Conservation (phyloP, 1,140 invertebrate genomes). For the Charaxes varanes region DNA sequence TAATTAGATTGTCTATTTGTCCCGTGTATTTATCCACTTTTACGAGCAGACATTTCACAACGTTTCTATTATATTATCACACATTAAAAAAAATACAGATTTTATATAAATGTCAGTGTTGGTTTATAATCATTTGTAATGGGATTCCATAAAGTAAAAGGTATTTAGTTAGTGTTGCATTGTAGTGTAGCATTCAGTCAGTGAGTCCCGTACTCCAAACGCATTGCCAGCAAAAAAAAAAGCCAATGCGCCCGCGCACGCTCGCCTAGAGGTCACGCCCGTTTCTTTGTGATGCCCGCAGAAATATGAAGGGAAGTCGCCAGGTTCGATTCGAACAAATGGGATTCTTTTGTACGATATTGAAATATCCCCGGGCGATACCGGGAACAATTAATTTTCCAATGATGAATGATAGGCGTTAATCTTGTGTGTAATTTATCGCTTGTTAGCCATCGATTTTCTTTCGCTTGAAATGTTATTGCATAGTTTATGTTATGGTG, state of each 20-base stretch:
- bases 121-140: too few relatives aligned
- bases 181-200: too few relatives aligned
- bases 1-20: too few relatives aligned
- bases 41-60: too few relatives aligned
- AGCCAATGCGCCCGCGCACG: constrained; percentile 33
- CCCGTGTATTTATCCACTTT: too few relatives aligned
- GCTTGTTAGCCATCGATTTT: constrained; percentile 41
- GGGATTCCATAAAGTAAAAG: too few relatives aligned
- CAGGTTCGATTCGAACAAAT: constrained; percentile 47
- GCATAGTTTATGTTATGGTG: neutral
- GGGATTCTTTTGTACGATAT: constrained; percentile 60
- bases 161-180: too few relatives aligned
- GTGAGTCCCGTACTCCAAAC: too few relatives aligned
- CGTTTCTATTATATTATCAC: too few relatives aligned
- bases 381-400: constrained; percentile 49
- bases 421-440: constrained; percentile 50
- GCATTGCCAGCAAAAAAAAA: too few relatives aligned
- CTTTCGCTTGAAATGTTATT: constrained; percentile 33
- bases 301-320: constrained; percentile 60
- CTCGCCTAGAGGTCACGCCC: constrained; percentile 53
- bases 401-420: constrained; percentile 52
- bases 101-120: too few relatives aligned
- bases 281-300: constrained; percentile 58
- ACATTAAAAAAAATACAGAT: too few relatives aligned
- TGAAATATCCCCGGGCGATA: constrained; percentile 58